Conservation (phyloP, 2,797 vertebrate species). For the Chrysocyon brachyurus region DNA sequence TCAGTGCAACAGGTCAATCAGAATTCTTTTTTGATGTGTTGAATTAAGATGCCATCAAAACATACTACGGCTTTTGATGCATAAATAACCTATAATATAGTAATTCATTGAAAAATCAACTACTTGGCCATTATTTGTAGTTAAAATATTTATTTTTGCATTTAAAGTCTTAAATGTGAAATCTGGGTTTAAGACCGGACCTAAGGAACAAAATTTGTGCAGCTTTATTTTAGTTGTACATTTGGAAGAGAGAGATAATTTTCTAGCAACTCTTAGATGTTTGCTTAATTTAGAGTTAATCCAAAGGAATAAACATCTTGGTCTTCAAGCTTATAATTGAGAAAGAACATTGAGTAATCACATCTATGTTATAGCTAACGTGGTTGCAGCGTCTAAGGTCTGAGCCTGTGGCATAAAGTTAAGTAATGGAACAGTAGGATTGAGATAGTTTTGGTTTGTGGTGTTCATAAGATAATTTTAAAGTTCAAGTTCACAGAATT, state of each 20-base stretch:
- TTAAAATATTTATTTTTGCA: slow-evolving; percentile 54
- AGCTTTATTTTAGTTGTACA: slow-evolving; percentile 57
- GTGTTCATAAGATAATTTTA: slow-evolving; percentile 44
- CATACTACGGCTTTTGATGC: neutral
- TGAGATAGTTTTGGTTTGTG: slow-evolving; percentile 56
- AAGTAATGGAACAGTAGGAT: neutral
- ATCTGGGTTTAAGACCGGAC: slow-evolving; percentile 42
- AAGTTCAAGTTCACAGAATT: slow-evolving; percentile 48
- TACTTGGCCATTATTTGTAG: slow-evolving; percentile 16
- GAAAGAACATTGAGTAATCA: slow-evolving; percentile 69
- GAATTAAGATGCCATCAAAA: slow-evolving; percentile 30
- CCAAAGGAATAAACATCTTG: slow-evolving; percentile 45
- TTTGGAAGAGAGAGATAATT: slow-evolving; percentile 5
- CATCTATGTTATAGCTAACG: slow-evolving; percentile 29
- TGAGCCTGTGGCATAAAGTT: slow-evolving; percentile 44
- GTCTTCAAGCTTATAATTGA: slow-evolving; percentile 69
- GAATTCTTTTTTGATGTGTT: slow-evolving; percentile 39
- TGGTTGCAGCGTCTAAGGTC: slow-evolving; percentile 10
- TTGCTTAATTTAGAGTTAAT: slow-evolving; percentile 69
- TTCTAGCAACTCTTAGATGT: slow-evolving; percentile 57
- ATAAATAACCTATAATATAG: neutral
- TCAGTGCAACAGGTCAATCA: slow-evolving; percentile 8
- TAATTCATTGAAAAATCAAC: slow-evolving; percentile 1
- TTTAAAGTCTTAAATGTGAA: slow-evolving; percentile 49
- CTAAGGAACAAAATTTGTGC: slow-evolving; percentile 34